These are phyloP conservation scores for Cephus pygmeus DNA, from an alignment of 2,888 invertebrate species.

Conservation along the genomic window DNA sequence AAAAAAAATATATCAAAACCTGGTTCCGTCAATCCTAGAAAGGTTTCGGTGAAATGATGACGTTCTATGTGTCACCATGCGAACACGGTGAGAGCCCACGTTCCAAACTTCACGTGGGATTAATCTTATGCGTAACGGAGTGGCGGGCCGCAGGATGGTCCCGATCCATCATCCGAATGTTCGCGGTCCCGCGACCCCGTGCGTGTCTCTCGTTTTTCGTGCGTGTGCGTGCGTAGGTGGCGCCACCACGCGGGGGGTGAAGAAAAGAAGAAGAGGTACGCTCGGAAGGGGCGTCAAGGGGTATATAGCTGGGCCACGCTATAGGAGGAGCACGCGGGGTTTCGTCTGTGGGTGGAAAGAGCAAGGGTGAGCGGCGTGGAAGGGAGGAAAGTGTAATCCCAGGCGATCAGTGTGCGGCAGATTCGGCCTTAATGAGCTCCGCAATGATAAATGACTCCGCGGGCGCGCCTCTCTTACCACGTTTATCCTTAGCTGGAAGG, in stretches of 20 bases:
- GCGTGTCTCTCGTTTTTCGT: conserved; percentile 12
- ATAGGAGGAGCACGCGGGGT: conserved; percentile 9
- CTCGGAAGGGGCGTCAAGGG: not conserved
- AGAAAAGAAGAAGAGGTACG: conserved; percentile 6
- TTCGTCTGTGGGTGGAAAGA: conserved; percentile 9
- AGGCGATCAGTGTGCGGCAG: conserved; percentile 63
- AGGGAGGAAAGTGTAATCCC: conserved; percentile 49
- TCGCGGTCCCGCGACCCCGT: conserved; percentile 9
- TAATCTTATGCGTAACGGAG: conserved; percentile 20
- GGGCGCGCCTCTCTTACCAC: conserved; percentile 63
- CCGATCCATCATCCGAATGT: conserved; percentile 14
- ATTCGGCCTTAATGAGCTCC: conserved; percentile 68
- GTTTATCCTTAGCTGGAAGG: conserved; percentile 46
- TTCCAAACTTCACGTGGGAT: conserved; percentile 11
- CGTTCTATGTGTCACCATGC: conserved; percentile 4
- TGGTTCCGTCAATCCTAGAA: not conserved
- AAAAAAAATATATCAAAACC: not conserved
- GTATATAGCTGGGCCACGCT: not conserved
- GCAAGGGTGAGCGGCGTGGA: conserved; percentile 12
- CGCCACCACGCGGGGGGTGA: conserved; percentile 20
- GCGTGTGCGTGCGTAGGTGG: conserved; percentile 16
- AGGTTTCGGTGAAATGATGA: not conserved
- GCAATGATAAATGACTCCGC: conserved; percentile 68
- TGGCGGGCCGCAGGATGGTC: conserved; percentile 18
- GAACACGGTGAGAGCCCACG: conserved; percentile 4